Evolutionary conservation across 2,888 invertebrate genomes (phyloP), one percentile per base, ranked within the genome.

Genomic region (Chymomyza procnemis): DNA sequence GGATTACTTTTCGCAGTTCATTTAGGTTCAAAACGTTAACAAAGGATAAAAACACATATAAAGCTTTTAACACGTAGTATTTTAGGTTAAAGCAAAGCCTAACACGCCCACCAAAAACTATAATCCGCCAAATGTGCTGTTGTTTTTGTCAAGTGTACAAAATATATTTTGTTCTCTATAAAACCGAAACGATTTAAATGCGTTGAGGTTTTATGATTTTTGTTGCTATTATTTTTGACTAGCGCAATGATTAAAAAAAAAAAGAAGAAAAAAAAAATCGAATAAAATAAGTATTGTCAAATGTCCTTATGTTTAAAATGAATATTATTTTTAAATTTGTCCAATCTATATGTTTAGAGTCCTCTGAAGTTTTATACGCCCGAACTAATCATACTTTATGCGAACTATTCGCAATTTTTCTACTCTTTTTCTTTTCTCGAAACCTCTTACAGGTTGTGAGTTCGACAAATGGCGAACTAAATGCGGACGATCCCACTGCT

Each of bases 391-490:
- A 58, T 55, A 60, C 47, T 71, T 74, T 68, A 77, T 69, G 66
- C 56, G 66, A 60, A 52, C 9, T 61, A 52, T 68, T 64, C 19
- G 66, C 57, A 71, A 64, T 58, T 69, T 74, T 41, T 4, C 52
- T 67, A 54, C 60, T 64, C 61, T 19, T 22, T 34, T 54, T n/a
- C 14, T 22, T 50, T 5, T n/a, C n/a, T 34, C 21, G 61, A n/a
- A 69, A 60, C 69, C 69, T 65, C 60, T 89, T 89, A 22, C 93
- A 97, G 97, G 98, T 99, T 93, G 97, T 99, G 90, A 97, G 97
- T 92, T 98, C 98, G 78, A 98, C 98, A 79, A 98, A 98, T 92
- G 98, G 98, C 86, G 97, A 97, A 93, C 92, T 98, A 88, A 97
- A 96, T 79, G 95, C 96, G 78, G 98, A 98, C 92, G 98, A 98